These are phyloP conservation scores for Folsomia candida DNA, from an alignment of 2,888 invertebrate species.

Conservation along the genomic window DNA sequence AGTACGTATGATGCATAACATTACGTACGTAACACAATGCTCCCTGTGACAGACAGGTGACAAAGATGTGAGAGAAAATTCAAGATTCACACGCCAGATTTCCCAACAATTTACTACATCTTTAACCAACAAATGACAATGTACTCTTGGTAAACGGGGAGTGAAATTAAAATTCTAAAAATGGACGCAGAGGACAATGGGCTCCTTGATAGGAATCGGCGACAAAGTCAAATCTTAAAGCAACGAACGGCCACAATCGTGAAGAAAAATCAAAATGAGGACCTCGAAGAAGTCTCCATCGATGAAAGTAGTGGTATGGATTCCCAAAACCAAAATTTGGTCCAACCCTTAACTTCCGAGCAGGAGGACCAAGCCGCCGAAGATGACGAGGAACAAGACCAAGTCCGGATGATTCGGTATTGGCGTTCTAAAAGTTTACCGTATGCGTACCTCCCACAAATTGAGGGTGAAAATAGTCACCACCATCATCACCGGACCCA, in stretches of 20 bases:
- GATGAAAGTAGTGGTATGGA: too few relatives aligned
- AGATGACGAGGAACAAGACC: slow-evolving; percentile 30
- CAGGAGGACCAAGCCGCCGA: slow-evolving; percentile 11
- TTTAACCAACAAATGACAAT: neutral
- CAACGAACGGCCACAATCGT: too few relatives aligned
- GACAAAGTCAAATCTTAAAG: slow-evolving; percentile 28
- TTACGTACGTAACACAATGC: neutral
- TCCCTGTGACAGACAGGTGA: neutral
- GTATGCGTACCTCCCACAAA: slow-evolving; percentile 38
- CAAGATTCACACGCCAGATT: neutral
- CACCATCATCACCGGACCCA: neutral
- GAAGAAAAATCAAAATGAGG: too few relatives aligned
- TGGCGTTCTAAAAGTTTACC: slow-evolving; percentile 44
- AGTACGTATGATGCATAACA: neutral
- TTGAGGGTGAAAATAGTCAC: neutral
- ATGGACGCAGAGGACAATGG: slow-evolving; percentile 46
- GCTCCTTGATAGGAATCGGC: slow-evolving; percentile 37
- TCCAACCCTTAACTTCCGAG: neutral
- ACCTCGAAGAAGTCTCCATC: too few relatives aligned
- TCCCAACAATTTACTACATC: neutral
- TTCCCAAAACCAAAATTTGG: too few relatives aligned
- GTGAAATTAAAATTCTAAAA: slow-evolving; percentile 16
- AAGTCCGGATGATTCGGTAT: slow-evolving; percentile 37
- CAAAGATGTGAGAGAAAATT: neutral
- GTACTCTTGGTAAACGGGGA: neutral